A percentile compares a stretch with the other conserved stretches of the same genome.
phyloP scores from a whole-genome alignment of 2,113 vertebrate species.

The Misgurnus mizolepis region DNA sequence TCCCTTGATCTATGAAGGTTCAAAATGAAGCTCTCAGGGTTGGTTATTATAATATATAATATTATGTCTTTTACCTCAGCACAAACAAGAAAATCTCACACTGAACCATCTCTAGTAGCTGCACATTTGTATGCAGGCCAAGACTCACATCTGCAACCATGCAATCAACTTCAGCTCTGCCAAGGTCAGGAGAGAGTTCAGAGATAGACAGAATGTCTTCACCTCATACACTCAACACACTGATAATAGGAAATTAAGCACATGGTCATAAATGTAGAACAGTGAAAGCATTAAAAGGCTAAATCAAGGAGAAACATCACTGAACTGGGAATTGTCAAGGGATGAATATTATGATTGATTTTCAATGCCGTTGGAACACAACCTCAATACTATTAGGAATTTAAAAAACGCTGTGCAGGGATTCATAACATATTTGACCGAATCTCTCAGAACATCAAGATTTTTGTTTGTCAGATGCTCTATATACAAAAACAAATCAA shows the following conservation, averaged over 20 bases:
- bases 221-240: neutral
- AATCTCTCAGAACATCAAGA: neutral
- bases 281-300: neutral
- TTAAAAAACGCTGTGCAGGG: neutral
- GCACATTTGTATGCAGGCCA: slow-evolving; percentile 25
- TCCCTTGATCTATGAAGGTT: too few species aligned
- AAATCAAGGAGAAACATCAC: slow-evolving; percentile 10
- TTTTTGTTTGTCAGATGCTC: neutral
- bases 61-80: too few species aligned
- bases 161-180: slow-evolving; percentile 19
- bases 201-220: slow-evolving; percentile 6
- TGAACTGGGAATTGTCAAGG: neutral
- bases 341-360: neutral
- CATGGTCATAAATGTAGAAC: neutral
- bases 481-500: neutral
- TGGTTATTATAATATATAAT: too few species aligned
- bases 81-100: neutral
- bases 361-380: neutral
- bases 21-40: neutral
- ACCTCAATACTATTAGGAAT: neutral
- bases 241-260: slow-evolving; percentile 15
- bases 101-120: slow-evolving; percentile 17
- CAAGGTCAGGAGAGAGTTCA: slow-evolving; percentile 20
- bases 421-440: neutral
- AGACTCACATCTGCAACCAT: slow-evolving; percentile 28